Conservation (phyloP, 2,888 invertebrate genomes). For the Cephus pulcher region DNA sequence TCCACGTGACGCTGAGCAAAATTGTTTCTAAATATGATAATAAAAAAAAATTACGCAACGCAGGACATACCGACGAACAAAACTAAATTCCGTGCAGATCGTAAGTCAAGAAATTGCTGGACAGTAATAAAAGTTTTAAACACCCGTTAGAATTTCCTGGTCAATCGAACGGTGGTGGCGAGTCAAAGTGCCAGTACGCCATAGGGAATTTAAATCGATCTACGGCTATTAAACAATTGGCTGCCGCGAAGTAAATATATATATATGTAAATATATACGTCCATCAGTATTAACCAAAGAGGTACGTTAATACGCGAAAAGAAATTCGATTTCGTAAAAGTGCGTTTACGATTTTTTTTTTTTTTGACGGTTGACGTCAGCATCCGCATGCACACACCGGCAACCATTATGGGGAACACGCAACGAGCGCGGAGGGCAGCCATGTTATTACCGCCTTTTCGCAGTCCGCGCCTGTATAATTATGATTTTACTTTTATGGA, state of each 20-base stretch:
- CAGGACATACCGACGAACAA: background rate
- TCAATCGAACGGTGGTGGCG: background rate
- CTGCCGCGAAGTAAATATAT: background rate
- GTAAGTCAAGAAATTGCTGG: background rate
- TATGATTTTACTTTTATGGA: conserved; percentile 66
- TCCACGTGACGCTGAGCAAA: background rate
- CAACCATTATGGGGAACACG: conserved; percentile 38
- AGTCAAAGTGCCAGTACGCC: background rate
- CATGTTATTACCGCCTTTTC: conserved; percentile 63
- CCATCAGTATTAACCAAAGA: background rate
- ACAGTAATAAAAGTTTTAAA: background rate
- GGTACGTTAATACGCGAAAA: background rate
- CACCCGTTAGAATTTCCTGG: background rate
- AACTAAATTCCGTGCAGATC: no score
- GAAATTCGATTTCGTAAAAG: conserved; percentile 14
- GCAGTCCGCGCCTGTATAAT: conserved; percentile 62
- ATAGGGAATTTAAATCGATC: background rate
- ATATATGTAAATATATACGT: background rate
- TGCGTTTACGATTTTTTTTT: conserved; percentile 14
- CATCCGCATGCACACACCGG: conserved; percentile 22
- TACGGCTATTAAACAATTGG: background rate
- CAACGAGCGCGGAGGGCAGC: conserved; percentile 43
- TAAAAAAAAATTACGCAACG: background rate
- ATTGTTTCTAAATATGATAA: background rate
- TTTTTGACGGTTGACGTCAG: conserved; percentile 9